These are phyloP conservation scores for Hoplodrina ambigua DNA, from an alignment of 2,888 invertebrate species.

Conservation along the genomic window DNA sequence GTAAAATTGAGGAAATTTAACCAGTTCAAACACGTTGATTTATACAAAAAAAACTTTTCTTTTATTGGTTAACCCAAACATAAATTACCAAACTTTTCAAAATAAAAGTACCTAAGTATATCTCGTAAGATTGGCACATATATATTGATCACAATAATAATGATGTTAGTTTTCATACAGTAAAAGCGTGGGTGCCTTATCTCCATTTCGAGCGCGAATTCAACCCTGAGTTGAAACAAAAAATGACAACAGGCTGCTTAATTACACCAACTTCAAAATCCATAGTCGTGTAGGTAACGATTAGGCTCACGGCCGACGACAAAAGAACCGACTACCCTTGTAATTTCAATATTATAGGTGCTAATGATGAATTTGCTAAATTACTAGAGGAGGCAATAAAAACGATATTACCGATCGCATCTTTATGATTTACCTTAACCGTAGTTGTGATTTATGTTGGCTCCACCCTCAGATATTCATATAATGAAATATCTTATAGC, in stretches of 20 bases:
- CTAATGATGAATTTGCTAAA: constrained; percentile 59
- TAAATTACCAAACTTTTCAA: no score
- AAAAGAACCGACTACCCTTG: constrained; percentile 35
- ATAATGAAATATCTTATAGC: constrained; percentile 28
- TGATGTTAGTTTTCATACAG: constrained; percentile 14
- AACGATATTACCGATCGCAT: constrained; percentile 63
- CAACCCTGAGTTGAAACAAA: constrained; percentile 12
- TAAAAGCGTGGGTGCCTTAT: constrained; percentile 12
- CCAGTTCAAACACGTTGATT: constrained; percentile 22
- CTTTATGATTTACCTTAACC: constrained; percentile 64
- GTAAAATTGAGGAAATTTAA: constrained; percentile 42
- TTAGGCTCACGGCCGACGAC: constrained; percentile 27
- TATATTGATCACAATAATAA: constrained; percentile 10
- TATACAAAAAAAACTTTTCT: neutral
- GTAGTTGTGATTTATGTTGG: constrained; percentile 61
- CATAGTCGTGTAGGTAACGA: constrained; percentile 1
- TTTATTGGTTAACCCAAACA: constrained; percentile 1
- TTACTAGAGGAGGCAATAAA: constrained; percentile 62
- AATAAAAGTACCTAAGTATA: no score
- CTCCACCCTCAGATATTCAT: constrained; percentile 36
- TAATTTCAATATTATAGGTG: constrained; percentile 33
- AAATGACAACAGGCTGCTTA: constrained; percentile 33
- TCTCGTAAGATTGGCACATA: neutral
- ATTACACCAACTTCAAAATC: constrained; percentile 33
- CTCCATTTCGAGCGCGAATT: constrained; percentile 5